Conservation (phyloP, 2,113 vertebrate species). For the Charina bottae region DNA sequence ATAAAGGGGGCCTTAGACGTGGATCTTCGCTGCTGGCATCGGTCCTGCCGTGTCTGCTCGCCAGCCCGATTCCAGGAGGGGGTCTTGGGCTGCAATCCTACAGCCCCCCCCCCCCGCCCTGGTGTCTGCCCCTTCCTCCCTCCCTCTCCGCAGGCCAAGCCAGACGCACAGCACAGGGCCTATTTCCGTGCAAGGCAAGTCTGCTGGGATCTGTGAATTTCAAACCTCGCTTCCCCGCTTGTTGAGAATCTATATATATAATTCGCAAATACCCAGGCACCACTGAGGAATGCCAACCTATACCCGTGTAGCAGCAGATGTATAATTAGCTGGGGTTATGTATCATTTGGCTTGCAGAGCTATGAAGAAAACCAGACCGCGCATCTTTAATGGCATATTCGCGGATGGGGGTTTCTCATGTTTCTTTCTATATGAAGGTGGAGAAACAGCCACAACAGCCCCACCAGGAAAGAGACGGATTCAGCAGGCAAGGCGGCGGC, state of each 20-base stretch:
- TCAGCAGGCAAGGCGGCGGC: neutral
- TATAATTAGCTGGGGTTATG: conserved; percentile 25
- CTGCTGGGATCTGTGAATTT: conserved; percentile 48
- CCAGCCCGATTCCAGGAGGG: neutral
- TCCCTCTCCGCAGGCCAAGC: conserved; percentile 22
- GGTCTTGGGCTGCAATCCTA: neutral
- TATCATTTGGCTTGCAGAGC: conserved; percentile 33
- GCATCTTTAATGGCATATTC: neutral
- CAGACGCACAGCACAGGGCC: conserved; percentile 36
- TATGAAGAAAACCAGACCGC: conserved; percentile 23
- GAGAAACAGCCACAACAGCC: conserved; percentile 3
- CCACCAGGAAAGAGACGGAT: neutral
- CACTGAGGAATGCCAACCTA: conserved; percentile 32
- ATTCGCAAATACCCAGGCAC: conserved; percentile 32
- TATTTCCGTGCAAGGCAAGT: conserved; percentile 49
- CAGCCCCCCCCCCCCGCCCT: neutral
- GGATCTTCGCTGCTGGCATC: too few relatives aligned
- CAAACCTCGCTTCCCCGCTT: conserved; percentile 46
- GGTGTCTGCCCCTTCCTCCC: neutral
- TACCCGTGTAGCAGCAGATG: neutral
- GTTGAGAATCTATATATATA: conserved; percentile 48
- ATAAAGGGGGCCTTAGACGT: too few relatives aligned
- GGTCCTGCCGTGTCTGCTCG: neutral
- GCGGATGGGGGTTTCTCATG: conserved; percentile 37
- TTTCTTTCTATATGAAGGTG: conserved; percentile 47